These are phyloP conservation scores for Spodoptera frugiperda DNA, from an alignment of 1,140 invertebrate genomes.

Conservation along the genomic window DNA sequence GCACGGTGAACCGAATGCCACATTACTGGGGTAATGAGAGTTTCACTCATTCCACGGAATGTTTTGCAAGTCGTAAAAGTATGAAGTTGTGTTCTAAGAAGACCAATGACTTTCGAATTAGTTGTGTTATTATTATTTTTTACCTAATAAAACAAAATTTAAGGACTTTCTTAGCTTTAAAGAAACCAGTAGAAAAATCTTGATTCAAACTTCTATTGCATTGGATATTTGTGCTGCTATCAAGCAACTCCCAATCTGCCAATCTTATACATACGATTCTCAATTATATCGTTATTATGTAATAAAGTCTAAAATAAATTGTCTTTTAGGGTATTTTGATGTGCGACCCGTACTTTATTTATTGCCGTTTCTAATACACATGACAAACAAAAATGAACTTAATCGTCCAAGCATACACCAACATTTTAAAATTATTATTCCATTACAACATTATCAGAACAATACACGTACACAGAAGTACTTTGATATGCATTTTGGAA, in stretches of 20 bases:
- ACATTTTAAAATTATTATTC: constrained; percentile 31
- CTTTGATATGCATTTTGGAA: constrained; percentile 70
- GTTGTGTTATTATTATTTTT: too few relatives aligned
- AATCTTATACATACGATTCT: neutral
- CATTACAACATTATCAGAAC: constrained; percentile 32
- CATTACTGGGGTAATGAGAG: neutral
- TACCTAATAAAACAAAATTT: too few relatives aligned
- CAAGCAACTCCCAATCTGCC: too few relatives aligned
- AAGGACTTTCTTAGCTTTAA: too few relatives aligned
- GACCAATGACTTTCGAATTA: neutral
- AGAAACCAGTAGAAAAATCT: too few relatives aligned
- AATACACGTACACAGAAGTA: constrained; percentile 38
- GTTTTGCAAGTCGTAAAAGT: constrained; percentile 15
- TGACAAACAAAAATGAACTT: neutral
- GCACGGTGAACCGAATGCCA: neutral
- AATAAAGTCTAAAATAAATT: neutral
- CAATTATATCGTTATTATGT: neutral
- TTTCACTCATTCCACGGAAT: neutral
- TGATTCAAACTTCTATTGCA: too few relatives aligned
- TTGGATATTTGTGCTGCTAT: too few relatives aligned
- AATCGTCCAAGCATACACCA: constrained; percentile 28
- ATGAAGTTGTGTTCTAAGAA: neutral
- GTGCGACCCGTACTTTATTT: too few relatives aligned
- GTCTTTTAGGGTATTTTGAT: neutral
- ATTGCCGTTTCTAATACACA: too few relatives aligned